Evolutionary conservation across 2,113 vertebrate species (phyloP), one percentile per base, ranked within the genome.

Genomic region (Sterrhoptilus dennistouni): DNA sequence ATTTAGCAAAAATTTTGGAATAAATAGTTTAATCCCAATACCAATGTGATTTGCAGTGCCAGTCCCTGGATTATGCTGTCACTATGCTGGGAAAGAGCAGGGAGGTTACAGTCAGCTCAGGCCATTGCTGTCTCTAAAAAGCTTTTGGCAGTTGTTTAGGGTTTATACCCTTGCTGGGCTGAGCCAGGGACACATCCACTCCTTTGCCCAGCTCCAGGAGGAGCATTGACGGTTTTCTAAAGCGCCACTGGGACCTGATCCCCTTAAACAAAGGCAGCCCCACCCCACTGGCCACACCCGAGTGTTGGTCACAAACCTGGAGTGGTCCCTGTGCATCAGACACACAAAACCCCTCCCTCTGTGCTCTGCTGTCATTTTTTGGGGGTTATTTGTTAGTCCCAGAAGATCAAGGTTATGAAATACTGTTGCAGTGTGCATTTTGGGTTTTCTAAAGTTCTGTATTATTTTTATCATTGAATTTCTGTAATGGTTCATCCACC

Each of bases 331-430:
- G 44, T 29, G 38, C 38, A 11, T 18, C 31, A 33, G 52, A 33
- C 11, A 12, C 53, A 44, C 29, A 4, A 5, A 8, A 0, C 0
- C 6, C 5, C 16, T 45, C 35, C 31, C 22, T 3, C 1, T 2
- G 16, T 50, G 35, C 50, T 47, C 56, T n/a, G 29, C 45, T 12
- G 19, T 5, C 11, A 0, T 22, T 61, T n/a, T n/a, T 60, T 10
- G 9, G 17, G 9, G 4, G 1, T 75, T 65, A 6, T 11, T 22
- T 7, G 5, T 14, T 56, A 52, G 38, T 6, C 33, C n/a, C 23
- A 70, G 35, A 42, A 61, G 21, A 35, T 33, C 7, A 52, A 14
- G 14, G 31, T 89, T 38, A 25, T 14, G 12, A 35, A 56, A 71
- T 2, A 21, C 5, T 38, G 38, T 38, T 38, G 12, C 38, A 38